Evolutionary conservation across 2,797 vertebrate genomes (phyloP), one percentile per base, ranked within the genome.

Genomic region (Yasuhikotakia modesta): DNA sequence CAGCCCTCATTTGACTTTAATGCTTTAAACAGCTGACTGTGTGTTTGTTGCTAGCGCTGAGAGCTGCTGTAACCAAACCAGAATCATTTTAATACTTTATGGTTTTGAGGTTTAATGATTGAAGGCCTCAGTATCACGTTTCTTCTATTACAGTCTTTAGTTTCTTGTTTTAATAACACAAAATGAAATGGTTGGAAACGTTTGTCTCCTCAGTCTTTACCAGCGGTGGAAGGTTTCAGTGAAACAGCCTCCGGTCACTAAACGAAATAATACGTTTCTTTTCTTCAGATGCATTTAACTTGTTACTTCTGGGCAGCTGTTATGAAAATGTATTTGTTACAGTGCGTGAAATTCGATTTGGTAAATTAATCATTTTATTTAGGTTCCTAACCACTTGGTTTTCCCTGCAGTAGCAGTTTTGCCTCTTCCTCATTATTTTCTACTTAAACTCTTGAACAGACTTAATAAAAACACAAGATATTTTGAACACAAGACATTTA

Each of bases 321-420:
- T 75, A 21, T 24, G 27, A 55, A 71, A 75, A 13, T 43, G 19
- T 45, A 12, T 75, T 66, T 4, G 5, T 22, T 65, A 19, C 16
- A 46, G 22, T 55, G 63, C 73, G 45, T 75, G 35, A 24, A 75
- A 67, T 67, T 57, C 12, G 14, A 43, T 67, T 57, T 57, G 10
- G 16, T 5, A n/a, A 8, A 39, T 75, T 16, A 55, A 57, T 27
- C 21, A 6, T 67, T 46, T 14, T 10, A 11, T 19, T 57, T 57
- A 46, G 7, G 53, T 4, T 43, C 1, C 10, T 4, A 27, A 48
- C 48, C n/a, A 64, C 14, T 52, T 21, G 4, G 14, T 22, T 3
- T 17, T 7, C 4, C 19, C 57, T 11, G 22, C 35, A 46, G 39
- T 11, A 32, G 17, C 17, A n/a, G 30, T 63, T 63, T 48, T 8